Evolutionary conservation across 2,888 invertebrate species (phyloP).

Genomic region (Aphodius sticticus): DNA sequence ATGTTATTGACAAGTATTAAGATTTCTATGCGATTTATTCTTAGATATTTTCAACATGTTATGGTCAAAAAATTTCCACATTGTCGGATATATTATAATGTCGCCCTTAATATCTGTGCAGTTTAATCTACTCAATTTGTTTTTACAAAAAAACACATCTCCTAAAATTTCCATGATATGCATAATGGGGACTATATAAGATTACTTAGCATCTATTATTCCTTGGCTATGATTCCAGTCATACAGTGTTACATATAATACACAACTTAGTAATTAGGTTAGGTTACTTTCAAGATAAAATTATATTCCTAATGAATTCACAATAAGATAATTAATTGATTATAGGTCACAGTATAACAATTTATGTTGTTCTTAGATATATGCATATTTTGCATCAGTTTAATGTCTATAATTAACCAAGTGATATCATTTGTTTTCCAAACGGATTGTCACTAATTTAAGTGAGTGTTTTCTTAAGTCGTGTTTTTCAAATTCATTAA

Average conservation of each 20-base stretch:
- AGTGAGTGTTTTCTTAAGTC: not conserved
- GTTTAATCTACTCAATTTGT: not conserved
- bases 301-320: not conserved
- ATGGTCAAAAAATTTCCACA: too few species aligned
- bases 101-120: too few species aligned
- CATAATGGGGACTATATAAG: not conserved
- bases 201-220: not conserved
- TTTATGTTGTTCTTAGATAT: not conserved
- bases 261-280: not conserved
- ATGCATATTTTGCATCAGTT: not conserved
- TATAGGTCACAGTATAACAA: not conserved
- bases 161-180: not conserved
- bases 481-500: not conserved
- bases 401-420: not conserved
- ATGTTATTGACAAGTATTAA: too few species aligned
- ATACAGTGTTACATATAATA: not conserved
- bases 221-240: not conserved
- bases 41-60: too few species aligned
- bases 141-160: not conserved
- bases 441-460: not conserved
- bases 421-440: not conserved
- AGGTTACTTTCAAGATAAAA: not conserved
- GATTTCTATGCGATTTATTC: too few species aligned
- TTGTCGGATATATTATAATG: too few species aligned
- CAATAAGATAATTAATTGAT: not conserved